Evolutionary conservation across 2,888 invertebrate genomes (phyloP).

Genomic region (Mylabris sibirica): DNA sequence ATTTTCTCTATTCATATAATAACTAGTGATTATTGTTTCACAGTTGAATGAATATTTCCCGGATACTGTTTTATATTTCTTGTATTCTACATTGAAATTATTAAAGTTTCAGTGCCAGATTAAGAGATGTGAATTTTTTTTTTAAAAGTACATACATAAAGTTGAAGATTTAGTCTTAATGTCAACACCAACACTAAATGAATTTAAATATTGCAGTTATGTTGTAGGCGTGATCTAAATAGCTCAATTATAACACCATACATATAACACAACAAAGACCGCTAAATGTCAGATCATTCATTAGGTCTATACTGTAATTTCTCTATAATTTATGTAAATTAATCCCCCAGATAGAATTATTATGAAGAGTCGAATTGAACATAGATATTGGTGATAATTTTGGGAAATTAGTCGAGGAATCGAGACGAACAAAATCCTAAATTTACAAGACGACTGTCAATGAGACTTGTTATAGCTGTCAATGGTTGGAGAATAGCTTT

Average conservation of each 20-base stretch:
- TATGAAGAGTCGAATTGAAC: too few species aligned
- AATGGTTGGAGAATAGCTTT: conserved; percentile 38
- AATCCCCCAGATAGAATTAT: not conserved
- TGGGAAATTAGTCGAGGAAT: too few species aligned
- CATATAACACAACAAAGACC: conserved; percentile 26
- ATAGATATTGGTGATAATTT: too few species aligned
- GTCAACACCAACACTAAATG: not conserved
- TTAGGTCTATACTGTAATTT: conserved; percentile 15
- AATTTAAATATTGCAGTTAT: conserved; percentile 25
- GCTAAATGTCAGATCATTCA: conserved; percentile 21
- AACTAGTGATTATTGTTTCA: conserved; percentile 51
- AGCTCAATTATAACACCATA: conserved; percentile 39
- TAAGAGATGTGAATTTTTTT: too few species aligned
- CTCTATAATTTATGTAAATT: conserved; percentile 32
- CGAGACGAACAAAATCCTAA: too few species aligned
- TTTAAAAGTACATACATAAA: too few species aligned
- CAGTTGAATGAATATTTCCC: conserved; percentile 55
- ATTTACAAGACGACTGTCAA: too few species aligned
- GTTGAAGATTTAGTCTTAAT: not conserved
- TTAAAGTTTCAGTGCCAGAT: conserved; percentile 49
- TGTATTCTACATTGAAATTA: conserved; percentile 43
- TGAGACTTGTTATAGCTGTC: conserved; percentile 48
- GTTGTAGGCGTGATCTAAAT: conserved; percentile 38
- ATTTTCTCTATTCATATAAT: conserved; percentile 39
- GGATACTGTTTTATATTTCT: conserved; percentile 50